Base-by-base conservation (phyloP, 2,113 vertebrate species). In the Diphyllodes magnificus region DNA sequence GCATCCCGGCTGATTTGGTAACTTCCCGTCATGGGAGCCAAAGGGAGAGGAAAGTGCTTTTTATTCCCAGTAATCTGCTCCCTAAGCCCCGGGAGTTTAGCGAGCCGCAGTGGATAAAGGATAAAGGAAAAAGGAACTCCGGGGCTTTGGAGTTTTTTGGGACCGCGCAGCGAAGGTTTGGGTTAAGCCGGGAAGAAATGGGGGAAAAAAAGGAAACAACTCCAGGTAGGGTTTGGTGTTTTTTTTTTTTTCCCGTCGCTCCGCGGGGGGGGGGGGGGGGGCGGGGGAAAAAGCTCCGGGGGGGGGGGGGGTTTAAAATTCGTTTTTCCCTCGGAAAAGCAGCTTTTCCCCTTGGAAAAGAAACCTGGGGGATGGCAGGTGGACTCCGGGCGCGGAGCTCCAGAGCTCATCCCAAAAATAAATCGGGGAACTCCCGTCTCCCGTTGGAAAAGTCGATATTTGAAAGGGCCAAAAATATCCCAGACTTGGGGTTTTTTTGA, bases 41-140 rank as follows among this genome's bases (percentile, higher is more conserved):
- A 82, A 50, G 95, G 80, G 66, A 83, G 47, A 94, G 95, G 82
- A 92, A 96, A 97, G 93, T 95, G 95, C 94, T 96, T 97, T 96
- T 86, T 81, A 93, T 84, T 87, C 93, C 82, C 78, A 56, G 53
- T 98, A 98, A 98, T 98, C 97, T 97, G 96, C 96, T 96, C 90
- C 96, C 92, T 97, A 96, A 97, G 97, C 96, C 89, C 44, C 24
- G 69, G 95, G 88, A 96, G 70, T 97, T 96, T 95, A 95, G 94
- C 95, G 47, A 93, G 94, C 86, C 88, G 70, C 86, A 90, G 93
- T 93, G 95, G 72, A 95, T 95, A 96, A 96, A 97, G 95, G 78
- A 56, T n/a, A 20, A 75, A 91, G 94, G 82, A 86, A 94, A 30
- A 75, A 91, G 94, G 82, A 91, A 94, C 77, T 93, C 95, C 54